Percentiles rank a stretch among this genome's conserved stretches.
Conservation (phyloP, 53 echinoderm and acorn worm species). For the Henricia sp. region DNA sequence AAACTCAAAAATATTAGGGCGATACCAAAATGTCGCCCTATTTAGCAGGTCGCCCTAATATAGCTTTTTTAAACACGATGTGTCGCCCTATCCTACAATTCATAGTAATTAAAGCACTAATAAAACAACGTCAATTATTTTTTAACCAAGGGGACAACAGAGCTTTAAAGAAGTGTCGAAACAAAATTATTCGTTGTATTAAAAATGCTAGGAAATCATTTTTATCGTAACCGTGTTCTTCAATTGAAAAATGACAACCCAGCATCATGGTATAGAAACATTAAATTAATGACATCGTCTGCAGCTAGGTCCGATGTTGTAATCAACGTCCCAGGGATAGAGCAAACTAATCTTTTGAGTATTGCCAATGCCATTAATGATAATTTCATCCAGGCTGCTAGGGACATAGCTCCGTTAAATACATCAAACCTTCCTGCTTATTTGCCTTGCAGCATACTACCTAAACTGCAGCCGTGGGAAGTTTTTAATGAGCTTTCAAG, state of each 20-base stretch:
- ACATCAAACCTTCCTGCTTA: conserved; percentile 11
- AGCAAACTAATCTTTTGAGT: neutral
- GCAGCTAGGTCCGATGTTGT: neutral
- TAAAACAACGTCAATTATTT: conserved; percentile 12
- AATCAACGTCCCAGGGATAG: conserved; percentile 4
- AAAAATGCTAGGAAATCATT: conserved; percentile 1
- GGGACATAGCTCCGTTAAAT: neutral
- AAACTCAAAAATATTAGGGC: too few relatives aligned
- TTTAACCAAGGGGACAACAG: conserved; percentile 2
- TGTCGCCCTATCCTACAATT: too few relatives aligned
- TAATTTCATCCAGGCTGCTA: neutral
- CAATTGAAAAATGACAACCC: neutral
- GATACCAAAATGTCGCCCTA: too few relatives aligned
- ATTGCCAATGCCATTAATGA: conserved; percentile 18
- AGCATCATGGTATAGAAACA: conserved; percentile 9
- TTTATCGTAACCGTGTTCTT: neutral
- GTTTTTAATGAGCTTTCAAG: conserved; percentile 1
- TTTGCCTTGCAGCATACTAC: conserved; percentile 6
- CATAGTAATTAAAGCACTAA: conserved; percentile 31
- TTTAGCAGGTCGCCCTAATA: too few relatives aligned
- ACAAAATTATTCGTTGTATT: conserved; percentile 1
- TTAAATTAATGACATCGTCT: conserved; percentile 6
- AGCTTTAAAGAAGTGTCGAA: neutral
- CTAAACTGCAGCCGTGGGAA: neutral
- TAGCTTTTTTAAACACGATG: too few relatives aligned